Conservation (phyloP, 1,140 invertebrate species). For the Sarcophaga bullata region DNA sequence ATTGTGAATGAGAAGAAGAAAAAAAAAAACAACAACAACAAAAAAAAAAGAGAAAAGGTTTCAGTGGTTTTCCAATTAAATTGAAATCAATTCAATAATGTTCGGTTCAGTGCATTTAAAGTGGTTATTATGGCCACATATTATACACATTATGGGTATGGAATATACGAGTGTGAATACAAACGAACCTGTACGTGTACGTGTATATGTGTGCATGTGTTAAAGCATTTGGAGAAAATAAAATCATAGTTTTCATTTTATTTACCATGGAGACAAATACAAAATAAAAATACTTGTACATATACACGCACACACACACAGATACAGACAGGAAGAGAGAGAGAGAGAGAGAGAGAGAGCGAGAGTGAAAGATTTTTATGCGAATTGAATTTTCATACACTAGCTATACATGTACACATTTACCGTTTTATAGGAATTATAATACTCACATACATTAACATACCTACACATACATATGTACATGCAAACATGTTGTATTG, state of each 20-base stretch:
- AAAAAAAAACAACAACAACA: neutral
- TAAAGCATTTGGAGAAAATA: neutral
- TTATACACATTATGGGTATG: constrained; percentile 17
- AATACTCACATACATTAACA: no score
- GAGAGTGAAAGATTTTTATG: constrained; percentile 6
- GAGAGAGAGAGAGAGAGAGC: no score
- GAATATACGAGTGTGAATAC: no score
- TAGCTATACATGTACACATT: neutral
- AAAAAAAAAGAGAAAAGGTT: constrained; percentile 26
- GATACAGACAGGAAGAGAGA: no score
- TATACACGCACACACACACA: no score
- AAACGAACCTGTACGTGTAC: neutral
- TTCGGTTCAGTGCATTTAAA: constrained; percentile 48
- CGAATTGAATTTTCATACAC: no score
- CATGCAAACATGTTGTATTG: no score
- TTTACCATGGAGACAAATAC: constrained; percentile 1
- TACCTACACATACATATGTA: no score
- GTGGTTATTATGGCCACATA: constrained; percentile 43
- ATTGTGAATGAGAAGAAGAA: no score
- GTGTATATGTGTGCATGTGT: neutral
- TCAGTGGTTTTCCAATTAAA: constrained; percentile 46
- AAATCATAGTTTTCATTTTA: neutral
- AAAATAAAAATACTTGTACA: neutral
- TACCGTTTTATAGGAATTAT: neutral
- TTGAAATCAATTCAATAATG: constrained; percentile 49